These are phyloP conservation scores for Coleophora flavipennella DNA, from an alignment of 2,888 invertebrate species.

Conservation along the genomic window DNA sequence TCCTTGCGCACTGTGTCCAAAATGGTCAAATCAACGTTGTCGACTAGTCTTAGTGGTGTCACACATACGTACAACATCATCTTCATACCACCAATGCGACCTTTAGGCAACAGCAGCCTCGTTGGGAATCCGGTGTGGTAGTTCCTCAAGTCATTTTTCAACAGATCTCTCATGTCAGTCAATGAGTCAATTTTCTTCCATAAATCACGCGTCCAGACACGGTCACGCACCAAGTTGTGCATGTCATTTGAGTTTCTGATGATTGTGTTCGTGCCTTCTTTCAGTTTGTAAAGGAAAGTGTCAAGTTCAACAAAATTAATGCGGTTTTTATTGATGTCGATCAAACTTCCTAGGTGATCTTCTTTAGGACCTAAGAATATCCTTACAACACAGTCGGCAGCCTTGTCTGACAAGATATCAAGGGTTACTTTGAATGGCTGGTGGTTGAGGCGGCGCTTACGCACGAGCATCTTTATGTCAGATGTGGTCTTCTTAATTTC, in stretches of 20 bases:
- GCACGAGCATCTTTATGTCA: conserved; percentile 65
- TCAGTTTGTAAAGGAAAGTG: conserved; percentile 73
- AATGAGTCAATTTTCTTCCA: conserved; percentile 75
- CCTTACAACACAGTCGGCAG: conserved; percentile 74
- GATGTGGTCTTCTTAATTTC: conserved; percentile 60
- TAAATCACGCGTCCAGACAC: conserved; percentile 75
- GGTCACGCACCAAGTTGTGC: conserved; percentile 76
- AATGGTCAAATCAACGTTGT: conserved; percentile 42
- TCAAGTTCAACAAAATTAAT: conserved; percentile 77
- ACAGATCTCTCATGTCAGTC: conserved; percentile 43
- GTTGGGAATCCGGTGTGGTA: conserved; percentile 79
- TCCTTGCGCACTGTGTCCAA: conserved; percentile 61
- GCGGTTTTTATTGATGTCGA: conserved; percentile 73
- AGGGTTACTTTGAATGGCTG: conserved; percentile 74
- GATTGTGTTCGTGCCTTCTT: conserved; percentile 77
- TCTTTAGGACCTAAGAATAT: conserved; percentile 80
- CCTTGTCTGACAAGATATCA: conserved; percentile 70
- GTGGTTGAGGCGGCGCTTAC: conserved; percentile 77
- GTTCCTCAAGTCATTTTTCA: conserved; percentile 47
- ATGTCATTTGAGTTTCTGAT: conserved; percentile 76
- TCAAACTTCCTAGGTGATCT: conserved; percentile 68
- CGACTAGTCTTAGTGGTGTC: conserved; percentile 63
- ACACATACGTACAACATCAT: conserved; percentile 77
- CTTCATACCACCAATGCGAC: conserved; percentile 76
- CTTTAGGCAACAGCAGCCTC: conserved; percentile 80